Base-by-base conservation (phyloP, 2,113 vertebrate species). In the Labrus mixtus region DNA sequence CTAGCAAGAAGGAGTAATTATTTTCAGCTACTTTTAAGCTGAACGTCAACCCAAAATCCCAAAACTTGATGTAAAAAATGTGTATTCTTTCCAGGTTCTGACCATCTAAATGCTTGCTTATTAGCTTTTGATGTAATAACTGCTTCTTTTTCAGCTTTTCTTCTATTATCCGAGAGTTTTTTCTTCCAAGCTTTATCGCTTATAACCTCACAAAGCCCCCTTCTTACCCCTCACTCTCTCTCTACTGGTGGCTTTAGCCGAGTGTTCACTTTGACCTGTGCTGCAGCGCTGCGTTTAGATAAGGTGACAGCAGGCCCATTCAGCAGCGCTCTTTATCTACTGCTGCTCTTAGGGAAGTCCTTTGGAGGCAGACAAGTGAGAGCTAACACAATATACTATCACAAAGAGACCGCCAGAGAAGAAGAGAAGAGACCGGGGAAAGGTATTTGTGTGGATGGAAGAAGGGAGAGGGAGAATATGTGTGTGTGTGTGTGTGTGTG, bases 1-100 rank as follows among this genome's bases (percentile, higher is more conserved):
- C 95, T 94, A 92, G 86, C 78, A 8, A 80, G 79, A 91, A 84
- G 82, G 68, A 85, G 87, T 91, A 92, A 94, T 86, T 93, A 80
- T 90, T 95, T 95, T 39, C 37, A 39, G 37, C 37, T 39, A 39
- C 6, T 10, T 39, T 39, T 93, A 12, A 53, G 46, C 22, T 68
- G 62, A 79, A 84, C 46, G 71, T 57, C 23, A n/a, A 39, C 36
- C 17, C 23, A 57, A 25, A 66, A 41, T 41, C 39, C 3, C 39
- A 41, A 41, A 41, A 41, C 10, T 11, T 39, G 39, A 39, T 39
- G 39, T 1, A 41, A 37, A 37, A 37, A 37, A n/a, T n/a, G n/a
- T n/a, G n/a, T 3, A 6, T 33, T 33, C 6, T 33, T 33, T 33
- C 4, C 29, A 4, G 4, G 29, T 33, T 33, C 29, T 33, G 6